Percentiles rank a stretch among this genome's conserved stretches.
Conservation (phyloP, 2,888 invertebrate genomes). For the Diarsia brunnea region DNA sequence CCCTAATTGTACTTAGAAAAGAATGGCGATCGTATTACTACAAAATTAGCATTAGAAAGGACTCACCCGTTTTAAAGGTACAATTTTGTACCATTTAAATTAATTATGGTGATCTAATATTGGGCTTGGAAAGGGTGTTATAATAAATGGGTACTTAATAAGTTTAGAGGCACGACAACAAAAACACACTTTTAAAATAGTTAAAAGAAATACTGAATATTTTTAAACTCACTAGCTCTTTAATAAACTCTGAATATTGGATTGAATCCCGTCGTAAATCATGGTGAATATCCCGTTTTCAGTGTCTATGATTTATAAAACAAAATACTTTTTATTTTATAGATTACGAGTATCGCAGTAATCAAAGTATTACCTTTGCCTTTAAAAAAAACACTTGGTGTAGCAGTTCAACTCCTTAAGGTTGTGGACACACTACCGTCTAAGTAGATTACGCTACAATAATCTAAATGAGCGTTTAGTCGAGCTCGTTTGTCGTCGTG, state of each 20-base stretch:
- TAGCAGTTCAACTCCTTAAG: conserved; percentile 69
- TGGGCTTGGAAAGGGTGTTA: conserved; percentile 62
- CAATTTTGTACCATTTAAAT: conserved; percentile 83
- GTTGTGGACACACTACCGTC: conserved; percentile 71
- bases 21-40: conserved; percentile 88
- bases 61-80: conserved; percentile 67
- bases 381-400: conserved; percentile 20
- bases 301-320: no score
- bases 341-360: background rate
- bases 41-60: conserved; percentile 87
- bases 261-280: no score
- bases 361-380: background rate
- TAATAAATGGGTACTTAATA: conserved; percentile 56
- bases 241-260: no score
- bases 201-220: background rate
- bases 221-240: background rate
- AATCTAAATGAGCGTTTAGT: conserved; percentile 83
- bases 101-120: conserved; percentile 84
- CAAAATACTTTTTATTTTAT: background rate
- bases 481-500: conserved; percentile 83
- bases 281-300: no score
- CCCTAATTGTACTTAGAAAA: conserved; percentile 84
- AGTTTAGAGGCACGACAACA: conserved; percentile 31
- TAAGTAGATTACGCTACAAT: conserved; percentile 84
- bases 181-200: background rate